phyloP scores from a whole-genome alignment of 2,888 invertebrate genomes.

The Leucozona laternaria region DNA sequence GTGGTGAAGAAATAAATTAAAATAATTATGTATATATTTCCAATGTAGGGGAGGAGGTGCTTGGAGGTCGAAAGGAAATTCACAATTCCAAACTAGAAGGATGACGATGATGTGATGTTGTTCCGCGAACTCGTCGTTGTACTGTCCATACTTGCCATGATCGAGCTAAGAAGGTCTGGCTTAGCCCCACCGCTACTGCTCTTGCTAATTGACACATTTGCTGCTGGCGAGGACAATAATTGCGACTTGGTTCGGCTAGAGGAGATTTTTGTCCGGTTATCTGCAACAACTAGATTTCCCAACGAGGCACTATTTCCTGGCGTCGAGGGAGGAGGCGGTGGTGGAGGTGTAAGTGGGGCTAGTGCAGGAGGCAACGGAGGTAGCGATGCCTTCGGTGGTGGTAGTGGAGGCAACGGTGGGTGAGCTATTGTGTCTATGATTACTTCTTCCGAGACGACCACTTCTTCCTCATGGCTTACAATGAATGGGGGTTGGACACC shows the following conservation, averaged over 20 bases:
- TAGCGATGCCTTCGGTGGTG: conserved; percentile 73
- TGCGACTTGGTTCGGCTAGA: conserved; percentile 59
- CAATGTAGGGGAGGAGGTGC: conserved; percentile 17
- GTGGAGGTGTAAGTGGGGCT: conserved; percentile 77
- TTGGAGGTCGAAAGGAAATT: not conserved
- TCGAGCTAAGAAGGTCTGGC: conserved; percentile 83
- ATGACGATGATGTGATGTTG: conserved; percentile 75
- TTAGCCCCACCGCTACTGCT: conserved; percentile 49
- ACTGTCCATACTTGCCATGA: conserved; percentile 83
- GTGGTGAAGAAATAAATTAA: conserved; percentile 69
- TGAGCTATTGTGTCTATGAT: conserved; percentile 73
- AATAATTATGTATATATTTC: conserved; percentile 56
- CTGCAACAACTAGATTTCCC: conserved; percentile 58
- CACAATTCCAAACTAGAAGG: conserved; percentile 48
- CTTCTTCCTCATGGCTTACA: conserved; percentile 82
- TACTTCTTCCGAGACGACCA: conserved; percentile 79
- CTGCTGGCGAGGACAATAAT: conserved; percentile 48
- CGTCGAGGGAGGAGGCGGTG: conserved; percentile 62
- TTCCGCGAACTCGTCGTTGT: conserved; percentile 76
- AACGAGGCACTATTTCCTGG: conserved; percentile 45
- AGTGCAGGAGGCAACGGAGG: conserved; percentile 77
- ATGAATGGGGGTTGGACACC: conserved; percentile 78
- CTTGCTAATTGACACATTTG: conserved; percentile 69
- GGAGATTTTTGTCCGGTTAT: conserved; percentile 61
- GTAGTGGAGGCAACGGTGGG: conserved; percentile 66